Percentiles rank a stretch among this genome's conserved stretches.
These are phyloP conservation scores for Prionace glauca DNA, from an alignment of 2,797 vertebrate genomes.

Conservation along the genomic window DNA sequence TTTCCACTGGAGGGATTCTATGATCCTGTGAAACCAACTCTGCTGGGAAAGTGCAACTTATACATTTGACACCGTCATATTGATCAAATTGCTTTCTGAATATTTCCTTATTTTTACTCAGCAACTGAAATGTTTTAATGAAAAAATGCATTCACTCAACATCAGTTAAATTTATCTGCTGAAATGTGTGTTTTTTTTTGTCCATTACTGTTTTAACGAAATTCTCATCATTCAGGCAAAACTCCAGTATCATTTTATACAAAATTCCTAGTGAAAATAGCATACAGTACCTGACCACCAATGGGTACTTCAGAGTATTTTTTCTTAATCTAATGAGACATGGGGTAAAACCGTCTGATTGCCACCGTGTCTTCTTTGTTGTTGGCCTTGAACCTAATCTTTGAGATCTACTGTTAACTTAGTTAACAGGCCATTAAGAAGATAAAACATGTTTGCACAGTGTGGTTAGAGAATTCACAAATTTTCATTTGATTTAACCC, in stretches of 20 bases:
- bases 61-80: background rate
- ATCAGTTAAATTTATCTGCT: background rate
- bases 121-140: background rate
- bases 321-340: background rate
- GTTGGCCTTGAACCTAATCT: background rate
- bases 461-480: background rate
- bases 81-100: background rate
- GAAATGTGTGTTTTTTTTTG: background rate
- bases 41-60: background rate
- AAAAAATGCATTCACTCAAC: background rate
- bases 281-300: background rate
- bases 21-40: no score
- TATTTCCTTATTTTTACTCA: background rate
- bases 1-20: no score
- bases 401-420: background rate
- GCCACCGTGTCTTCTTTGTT: background rate
- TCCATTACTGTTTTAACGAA: background rate
- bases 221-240: background rate
- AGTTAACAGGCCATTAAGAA: background rate
- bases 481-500: background rate
- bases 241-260: background rate
- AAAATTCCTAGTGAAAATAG: background rate
- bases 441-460: background rate
- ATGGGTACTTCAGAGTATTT: background rate
- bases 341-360: background rate